Percentiles rank a stretch among this genome's conserved stretches.
These are phyloP conservation scores for Elgaria multicarinata DNA, from an alignment of 2,113 vertebrate species.

Conservation along the genomic window DNA sequence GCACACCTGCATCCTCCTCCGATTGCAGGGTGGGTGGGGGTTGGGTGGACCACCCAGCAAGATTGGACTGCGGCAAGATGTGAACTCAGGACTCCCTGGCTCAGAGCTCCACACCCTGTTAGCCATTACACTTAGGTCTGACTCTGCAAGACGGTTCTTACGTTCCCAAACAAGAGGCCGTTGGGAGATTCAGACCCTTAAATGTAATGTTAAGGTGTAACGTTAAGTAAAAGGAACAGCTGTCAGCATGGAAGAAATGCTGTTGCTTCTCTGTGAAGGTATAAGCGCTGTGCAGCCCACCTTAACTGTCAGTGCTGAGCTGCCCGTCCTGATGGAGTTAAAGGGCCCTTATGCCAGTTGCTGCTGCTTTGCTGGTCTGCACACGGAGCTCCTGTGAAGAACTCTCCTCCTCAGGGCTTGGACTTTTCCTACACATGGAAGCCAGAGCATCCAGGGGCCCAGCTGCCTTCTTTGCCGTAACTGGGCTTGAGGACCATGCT, in stretches of 20 bases:
- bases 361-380: neutral
- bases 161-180: neutral
- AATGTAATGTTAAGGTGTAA: too few species aligned
- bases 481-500: neutral
- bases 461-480: neutral
- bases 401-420: neutral
- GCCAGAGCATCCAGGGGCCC: neutral
- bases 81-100: neutral
- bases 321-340: too few species aligned
- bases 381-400: neutral
- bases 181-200: neutral
- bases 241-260: neutral
- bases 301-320: too few species aligned
- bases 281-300: fast-evolving
- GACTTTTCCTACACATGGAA: neutral
- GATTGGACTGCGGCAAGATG: neutral
- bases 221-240: neutral
- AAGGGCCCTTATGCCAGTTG: neutral
- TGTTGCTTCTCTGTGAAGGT: neutral
- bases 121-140: neutral
- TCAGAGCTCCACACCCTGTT: neutral
- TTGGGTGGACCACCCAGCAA: too few species aligned
- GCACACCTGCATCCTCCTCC: too few species aligned
- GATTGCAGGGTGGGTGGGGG: too few species aligned
- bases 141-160: neutral